A percentile compares a stretch with the other conserved stretches of the same genome.
These are phyloP conservation scores for Nymphalis io DNA, from an alignment of 1,140 invertebrate genomes.

Conservation along the genomic window DNA sequence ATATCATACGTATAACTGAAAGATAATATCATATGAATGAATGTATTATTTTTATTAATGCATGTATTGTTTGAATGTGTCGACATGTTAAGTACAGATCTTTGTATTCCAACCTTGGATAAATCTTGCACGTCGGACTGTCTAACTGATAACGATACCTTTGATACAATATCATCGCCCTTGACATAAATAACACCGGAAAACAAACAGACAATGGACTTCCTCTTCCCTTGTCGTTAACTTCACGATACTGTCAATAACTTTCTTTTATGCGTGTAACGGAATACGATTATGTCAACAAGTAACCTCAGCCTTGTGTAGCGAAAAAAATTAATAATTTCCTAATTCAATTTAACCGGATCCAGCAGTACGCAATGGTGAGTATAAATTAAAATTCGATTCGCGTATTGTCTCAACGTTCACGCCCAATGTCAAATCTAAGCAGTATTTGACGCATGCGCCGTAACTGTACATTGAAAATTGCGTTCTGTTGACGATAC, in stretches of 20 bases:
- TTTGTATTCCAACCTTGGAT: neutral
- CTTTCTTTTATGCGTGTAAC: slow-evolving; percentile 55
- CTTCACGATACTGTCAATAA: slow-evolving; percentile 58
- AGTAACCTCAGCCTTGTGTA: neutral
- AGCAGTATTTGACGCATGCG: slow-evolving; percentile 51
- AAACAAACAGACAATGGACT: slow-evolving; percentile 55
- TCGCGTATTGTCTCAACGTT: slow-evolving; percentile 59
- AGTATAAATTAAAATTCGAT: slow-evolving; percentile 56
- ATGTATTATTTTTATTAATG: neutral
- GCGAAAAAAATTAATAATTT: slow-evolving; percentile 11
- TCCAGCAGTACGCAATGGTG: slow-evolving; percentile 12
- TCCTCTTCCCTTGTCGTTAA: slow-evolving; percentile 60
- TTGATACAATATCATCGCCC: slow-evolving; percentile 28
- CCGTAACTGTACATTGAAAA: slow-evolving; percentile 36
- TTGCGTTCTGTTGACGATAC: slow-evolving; percentile 39
- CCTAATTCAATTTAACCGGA: slow-evolving; percentile 29
- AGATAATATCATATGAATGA: too few species aligned
- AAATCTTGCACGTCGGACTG: slow-evolving; percentile 10
- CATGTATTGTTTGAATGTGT: neutral
- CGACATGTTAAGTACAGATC: neutral
- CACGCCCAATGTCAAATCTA: slow-evolving; percentile 70
- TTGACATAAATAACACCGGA: slow-evolving; percentile 60
- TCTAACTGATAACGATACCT: slow-evolving; percentile 1
- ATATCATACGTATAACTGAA: too few species aligned
- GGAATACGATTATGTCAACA: neutral